Percentiles rank a stretch among this genome's conserved stretches.
Conservation (phyloP, 2,113 vertebrate species). For the Corythaeola cristata region DNA sequence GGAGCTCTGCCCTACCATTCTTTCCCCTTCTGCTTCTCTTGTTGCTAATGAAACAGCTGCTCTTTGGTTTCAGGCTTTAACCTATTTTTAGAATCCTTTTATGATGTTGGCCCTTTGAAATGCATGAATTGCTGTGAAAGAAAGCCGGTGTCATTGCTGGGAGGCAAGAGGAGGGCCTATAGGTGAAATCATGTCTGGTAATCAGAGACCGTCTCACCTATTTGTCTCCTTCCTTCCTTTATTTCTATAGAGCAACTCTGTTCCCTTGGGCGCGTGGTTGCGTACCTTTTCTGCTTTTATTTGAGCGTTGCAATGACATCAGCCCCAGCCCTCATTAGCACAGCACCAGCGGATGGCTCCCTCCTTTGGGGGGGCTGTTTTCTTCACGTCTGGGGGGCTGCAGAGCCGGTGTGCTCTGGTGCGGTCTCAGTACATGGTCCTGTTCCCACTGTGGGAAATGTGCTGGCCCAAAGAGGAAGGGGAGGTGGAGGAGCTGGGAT, state of each 20-base stretch:
- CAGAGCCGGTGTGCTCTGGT: background rate
- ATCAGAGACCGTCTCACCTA: background rate
- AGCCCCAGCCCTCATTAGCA: background rate
- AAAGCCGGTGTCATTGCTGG: background rate
- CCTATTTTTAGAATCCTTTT: slow-evolving; percentile 54
- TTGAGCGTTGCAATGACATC: background rate
- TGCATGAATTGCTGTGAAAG: background rate
- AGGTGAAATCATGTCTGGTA: slow-evolving; percentile 15
- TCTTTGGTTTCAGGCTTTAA: slow-evolving; percentile 42
- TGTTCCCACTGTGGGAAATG: background rate
- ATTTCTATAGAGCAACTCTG: background rate
- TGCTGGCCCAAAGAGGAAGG: background rate
- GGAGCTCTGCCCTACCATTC: background rate
- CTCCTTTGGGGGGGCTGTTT: background rate
- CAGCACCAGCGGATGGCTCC: background rate
- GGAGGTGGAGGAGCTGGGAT: background rate
- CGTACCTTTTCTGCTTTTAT: background rate
- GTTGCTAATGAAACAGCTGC: slow-evolving; percentile 45
- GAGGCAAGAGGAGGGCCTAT: slow-evolving; percentile 2
- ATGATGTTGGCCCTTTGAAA: slow-evolving; percentile 49
- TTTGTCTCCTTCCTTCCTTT: background rate
- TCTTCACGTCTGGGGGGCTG: background rate
- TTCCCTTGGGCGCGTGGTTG: background rate
- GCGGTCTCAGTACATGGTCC: background rate
- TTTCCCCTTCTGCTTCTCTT: background rate